Percentiles rank a stretch among this genome's conserved stretches.
Conservation (phyloP, 2,113 vertebrate genomes). For the Heliornis fulica region DNA sequence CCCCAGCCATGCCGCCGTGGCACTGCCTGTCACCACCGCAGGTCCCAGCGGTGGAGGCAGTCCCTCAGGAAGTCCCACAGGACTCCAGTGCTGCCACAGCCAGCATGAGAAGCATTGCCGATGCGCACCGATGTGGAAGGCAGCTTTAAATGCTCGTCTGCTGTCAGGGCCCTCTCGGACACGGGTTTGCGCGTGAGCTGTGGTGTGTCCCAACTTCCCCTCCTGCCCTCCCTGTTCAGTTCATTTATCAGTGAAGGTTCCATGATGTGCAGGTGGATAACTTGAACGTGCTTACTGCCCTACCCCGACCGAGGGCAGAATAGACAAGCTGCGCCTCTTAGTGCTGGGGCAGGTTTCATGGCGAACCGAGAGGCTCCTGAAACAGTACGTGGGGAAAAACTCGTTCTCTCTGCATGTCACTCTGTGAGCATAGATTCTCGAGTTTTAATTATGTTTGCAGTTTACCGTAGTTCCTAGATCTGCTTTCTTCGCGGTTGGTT, state of each 20-base stretch:
- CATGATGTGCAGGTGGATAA: background rate
- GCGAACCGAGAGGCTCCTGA: background rate
- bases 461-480: background rate
- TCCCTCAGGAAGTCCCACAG: background rate
- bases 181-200: background rate
- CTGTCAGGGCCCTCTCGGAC: background rate
- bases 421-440: background rate
- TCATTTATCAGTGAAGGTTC: background rate
- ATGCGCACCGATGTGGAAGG: rapidly evolving
- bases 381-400: background rate
- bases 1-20: rapidly evolving
- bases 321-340: too few species aligned
- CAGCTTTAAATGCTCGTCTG: rapidly evolving
- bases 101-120: background rate
- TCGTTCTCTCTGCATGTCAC: rapidly evolving
- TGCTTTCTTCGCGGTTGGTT: background rate
- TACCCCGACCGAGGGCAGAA: rapidly evolving
- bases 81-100: background rate
- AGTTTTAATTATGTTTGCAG: background rate
- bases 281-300: rapidly evolving
- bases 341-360: background rate
- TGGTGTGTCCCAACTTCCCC: rapidly evolving
- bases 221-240: background rate
- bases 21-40: background rate
- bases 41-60: background rate